phyloP scores from a whole-genome alignment of 2,113 vertebrate species.

The Psilopsiagon aymara region DNA sequence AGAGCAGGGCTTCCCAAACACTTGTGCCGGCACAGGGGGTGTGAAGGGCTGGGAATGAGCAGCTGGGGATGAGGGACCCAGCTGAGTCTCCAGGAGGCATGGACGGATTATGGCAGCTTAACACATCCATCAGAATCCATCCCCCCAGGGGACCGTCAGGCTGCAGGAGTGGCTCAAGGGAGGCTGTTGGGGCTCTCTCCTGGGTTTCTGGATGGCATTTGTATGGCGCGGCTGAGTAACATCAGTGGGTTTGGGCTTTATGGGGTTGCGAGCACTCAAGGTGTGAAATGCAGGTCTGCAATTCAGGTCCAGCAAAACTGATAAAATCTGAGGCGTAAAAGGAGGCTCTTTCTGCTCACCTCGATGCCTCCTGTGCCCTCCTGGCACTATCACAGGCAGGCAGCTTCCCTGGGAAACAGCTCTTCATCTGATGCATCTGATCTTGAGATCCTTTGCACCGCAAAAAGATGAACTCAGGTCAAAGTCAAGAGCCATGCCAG shows the following conservation, averaged over 20 bases:
- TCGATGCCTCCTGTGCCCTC: not conserved
- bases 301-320: not conserved
- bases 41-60: constrained; percentile 20
- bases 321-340: not conserved
- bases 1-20: not conserved
- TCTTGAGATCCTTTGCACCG: not conserved
- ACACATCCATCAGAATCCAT: not conserved
- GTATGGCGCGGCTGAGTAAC: not conserved
- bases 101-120: not conserved
- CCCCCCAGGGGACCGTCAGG: not conserved
- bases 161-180: not conserved
- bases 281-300: not conserved
- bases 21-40: not conserved
- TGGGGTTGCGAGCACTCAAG: not conserved
- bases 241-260: not conserved
- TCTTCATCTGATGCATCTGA: not conserved
- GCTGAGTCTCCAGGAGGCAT: not conserved
- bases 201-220: not conserved
- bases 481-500: not conserved
- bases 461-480: not conserved
- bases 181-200: not conserved
- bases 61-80: not conserved
- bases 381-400: not conserved
- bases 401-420: not conserved
- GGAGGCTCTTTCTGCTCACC: not conserved